Evolutionary conservation across 2,888 invertebrate species (phyloP), one percentile per base, ranked within the genome.

Genomic region (Dryobota labecula): DNA sequence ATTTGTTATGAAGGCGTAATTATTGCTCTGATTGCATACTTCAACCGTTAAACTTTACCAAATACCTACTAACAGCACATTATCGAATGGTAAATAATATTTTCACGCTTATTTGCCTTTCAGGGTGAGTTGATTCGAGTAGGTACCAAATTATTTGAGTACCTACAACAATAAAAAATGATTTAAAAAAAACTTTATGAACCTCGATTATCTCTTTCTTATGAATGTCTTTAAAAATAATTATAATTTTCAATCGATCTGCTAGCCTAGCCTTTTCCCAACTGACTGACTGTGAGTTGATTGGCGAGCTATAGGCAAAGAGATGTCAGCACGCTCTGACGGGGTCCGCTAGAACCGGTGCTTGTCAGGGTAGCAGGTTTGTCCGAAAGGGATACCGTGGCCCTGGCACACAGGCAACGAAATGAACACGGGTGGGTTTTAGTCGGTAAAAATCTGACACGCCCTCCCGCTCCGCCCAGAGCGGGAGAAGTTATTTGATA

Each of bases 1-100:
- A 85, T 84, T 76, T 76, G 67, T 80, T 69, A 78, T 83, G 71
- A 85, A 73, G 70, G 78, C 57, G 70, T 83, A 85, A 84, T 84
- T 84, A 85, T 76, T 78, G 81, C 73, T 80, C 73, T 81, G 81
- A 85, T 85, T 83, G 78, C 74, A 73, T 72, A 72, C 68, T 74
- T 57, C 72, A 73, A 79, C 68, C 84, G 70, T 84, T 62, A 83
- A 78, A 73, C 53, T 62, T 83, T 84, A 79, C 84, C 76, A 72
- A 82, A 61, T 79, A 84, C 83, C 82, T 83, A 84, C 70, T 57
- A 71, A 73, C 78, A 84, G 30, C 33, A 71, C 62, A 79, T 84
- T 72, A 83, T 82, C 68, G 69, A 82, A 69, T 72, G 76, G 70
- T 78, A 70, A 73, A 76, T 84, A 63, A 73, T 69, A 82, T 76